A percentile compares a stretch with the other conserved stretches of the same genome.
These are phyloP conservation scores for Tragelaphus buxtoni DNA, from an alignment of 2,113 vertebrate genomes.

Conservation along the genomic window DNA sequence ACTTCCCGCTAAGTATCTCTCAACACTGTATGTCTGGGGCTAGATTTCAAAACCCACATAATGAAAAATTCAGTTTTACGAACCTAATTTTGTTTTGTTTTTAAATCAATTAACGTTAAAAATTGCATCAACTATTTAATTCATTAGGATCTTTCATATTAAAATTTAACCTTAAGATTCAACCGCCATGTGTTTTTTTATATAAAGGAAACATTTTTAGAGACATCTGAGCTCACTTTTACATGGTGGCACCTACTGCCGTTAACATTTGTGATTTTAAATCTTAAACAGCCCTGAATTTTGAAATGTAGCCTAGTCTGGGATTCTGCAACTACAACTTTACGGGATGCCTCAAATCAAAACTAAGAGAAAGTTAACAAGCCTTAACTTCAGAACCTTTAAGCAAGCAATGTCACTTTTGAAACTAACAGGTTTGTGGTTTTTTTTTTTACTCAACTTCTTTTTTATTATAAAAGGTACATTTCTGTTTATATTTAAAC, in stretches of 20 bases:
- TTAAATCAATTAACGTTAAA: conserved; percentile 81
- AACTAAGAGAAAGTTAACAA: conserved; percentile 81
- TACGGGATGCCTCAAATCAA: conserved; percentile 83
- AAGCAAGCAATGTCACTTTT: conserved; percentile 84
- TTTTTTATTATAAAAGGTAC: conserved; percentile 84
- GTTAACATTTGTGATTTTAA: conserved; percentile 82
- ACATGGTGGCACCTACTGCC: conserved; percentile 81
- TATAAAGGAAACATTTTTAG: conserved; percentile 79
- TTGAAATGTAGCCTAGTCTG: conserved; percentile 99
- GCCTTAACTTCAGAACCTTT: conserved; percentile 85
- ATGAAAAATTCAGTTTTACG: conserved; percentile 82
- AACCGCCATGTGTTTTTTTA: conserved; percentile 78
- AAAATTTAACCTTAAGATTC: conserved; percentile 82
- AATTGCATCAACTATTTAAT: conserved; percentile 81
- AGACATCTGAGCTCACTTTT: conserved; percentile 80
- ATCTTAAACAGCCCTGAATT: conserved; percentile 90
- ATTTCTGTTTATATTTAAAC: conserved; percentile 84
- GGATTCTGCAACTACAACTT: conserved; percentile 99
- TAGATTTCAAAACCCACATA: conserved; percentile 99
- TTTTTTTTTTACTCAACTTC: conserved; percentile 80
- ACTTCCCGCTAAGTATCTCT: conserved; percentile 84
- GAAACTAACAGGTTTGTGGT: conserved; percentile 81
- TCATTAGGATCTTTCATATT: conserved; percentile 79
- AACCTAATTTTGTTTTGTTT: conserved; percentile 79
- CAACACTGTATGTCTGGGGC: conserved; percentile 95